Base-by-base conservation (phyloP, 2,888 invertebrate genomes). In the Dolomedes plantarius region DNA sequence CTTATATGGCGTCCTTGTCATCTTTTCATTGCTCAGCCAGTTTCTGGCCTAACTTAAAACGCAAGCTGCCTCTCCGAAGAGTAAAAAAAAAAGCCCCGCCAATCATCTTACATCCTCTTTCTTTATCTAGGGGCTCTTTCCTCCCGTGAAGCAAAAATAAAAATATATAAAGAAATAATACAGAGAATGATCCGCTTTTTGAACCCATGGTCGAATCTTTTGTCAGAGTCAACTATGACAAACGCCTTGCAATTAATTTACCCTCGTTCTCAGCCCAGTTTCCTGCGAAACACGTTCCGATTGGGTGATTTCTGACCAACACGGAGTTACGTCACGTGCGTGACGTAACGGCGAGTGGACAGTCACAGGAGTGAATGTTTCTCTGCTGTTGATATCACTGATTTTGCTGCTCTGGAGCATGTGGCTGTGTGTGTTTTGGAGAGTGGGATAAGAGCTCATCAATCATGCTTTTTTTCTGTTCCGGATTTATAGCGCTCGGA, bases 231-330 rank as follows among this genome's bases (percentile, higher is more conserved):
- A 62, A 83, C 76, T 39, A 36, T 72, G 77, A 77, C 77, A 77
- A 74, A 68, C 71, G 28, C 71, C 27, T 36, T 11, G 62, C 74
- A 69, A 83, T 83, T 83, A 83, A 83, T 83, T 83, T 76, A 77
- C 50, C 83, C 83, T 77, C 69, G 72, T 67, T 77, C 56, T 29
- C 31, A 13, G 13, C 67, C 31, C 65, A 32, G 50, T 76, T 77
- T 83, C 50, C 71, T 36, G 72, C n/a, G 31, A 23, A 29, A 65
- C n/a, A 16, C 19, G 71, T 56, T 72, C 56, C 72, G 72, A 83
- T 83, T 83, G 83, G 83, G 29, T 41, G 50, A 36, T 46, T 32
- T 65, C 13, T 64, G 76, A 27, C 76, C 76, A 29, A 81, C 46
- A 28, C 41, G 13, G 19, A 7, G 27, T 72, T 50, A 77, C 83